phyloP scores from a whole-genome alignment of 2,797 vertebrate genomes.

The Catamblyrhynchus diadema region DNA sequence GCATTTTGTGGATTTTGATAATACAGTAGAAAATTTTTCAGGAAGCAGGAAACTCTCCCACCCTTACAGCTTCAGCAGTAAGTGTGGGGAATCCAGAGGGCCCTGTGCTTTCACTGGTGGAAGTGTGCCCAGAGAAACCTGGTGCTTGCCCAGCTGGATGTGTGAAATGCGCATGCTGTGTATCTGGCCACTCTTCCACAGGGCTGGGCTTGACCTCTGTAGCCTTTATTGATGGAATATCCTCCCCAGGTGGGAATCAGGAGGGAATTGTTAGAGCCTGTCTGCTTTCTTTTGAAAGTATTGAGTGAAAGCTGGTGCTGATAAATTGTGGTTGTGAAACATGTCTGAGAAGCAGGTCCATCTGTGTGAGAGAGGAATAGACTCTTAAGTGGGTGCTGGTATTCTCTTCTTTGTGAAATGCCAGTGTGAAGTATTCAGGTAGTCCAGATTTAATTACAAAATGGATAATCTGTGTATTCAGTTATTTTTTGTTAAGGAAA shows the following conservation, averaged over 20 bases:
- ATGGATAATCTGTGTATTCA: neutral
- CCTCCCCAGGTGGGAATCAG: neutral
- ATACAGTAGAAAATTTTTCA: neutral
- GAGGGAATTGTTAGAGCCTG: neutral
- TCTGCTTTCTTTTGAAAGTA: constrained; percentile 3
- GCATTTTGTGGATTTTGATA: neutral
- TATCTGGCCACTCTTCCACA: neutral
- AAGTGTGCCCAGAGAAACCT: neutral
- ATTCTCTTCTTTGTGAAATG: constrained; percentile 23
- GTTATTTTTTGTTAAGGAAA: constrained; percentile 42
- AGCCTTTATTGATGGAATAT: neutral
- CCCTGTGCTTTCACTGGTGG: accelerated
- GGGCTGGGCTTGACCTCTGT: neutral
- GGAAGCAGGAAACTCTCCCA: neutral
- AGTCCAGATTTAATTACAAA: constrained; percentile 10
- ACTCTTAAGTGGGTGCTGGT: neutral
- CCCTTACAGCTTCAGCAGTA: neutral
- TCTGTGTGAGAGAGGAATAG: neutral
- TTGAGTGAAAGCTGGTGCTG: neutral
- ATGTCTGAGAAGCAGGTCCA: neutral
- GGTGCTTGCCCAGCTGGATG: neutral
- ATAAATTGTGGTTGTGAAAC: neutral
- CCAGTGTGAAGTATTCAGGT: neutral
- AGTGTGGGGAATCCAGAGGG: neutral
- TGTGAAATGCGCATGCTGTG: neutral